These are phyloP conservation scores for Lithobates sylvaticus DNA, from an alignment of 2,797 vertebrate species.

Conservation along the genomic window DNA sequence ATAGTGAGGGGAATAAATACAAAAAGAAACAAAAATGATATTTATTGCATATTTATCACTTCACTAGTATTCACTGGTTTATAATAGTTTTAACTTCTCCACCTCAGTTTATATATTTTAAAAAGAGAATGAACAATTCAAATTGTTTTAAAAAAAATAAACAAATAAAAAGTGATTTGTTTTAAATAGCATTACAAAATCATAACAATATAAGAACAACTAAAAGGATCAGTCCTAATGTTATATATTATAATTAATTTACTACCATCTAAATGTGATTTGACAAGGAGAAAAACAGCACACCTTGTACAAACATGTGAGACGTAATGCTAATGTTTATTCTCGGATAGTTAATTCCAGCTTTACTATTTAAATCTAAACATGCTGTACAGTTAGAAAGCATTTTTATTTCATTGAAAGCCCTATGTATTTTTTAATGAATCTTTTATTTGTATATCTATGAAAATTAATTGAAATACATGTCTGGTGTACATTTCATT, in stretches of 20 bases:
- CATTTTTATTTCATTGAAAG: slow-evolving; percentile 2
- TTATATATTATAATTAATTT: not conserved
- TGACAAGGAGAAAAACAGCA: not conserved
- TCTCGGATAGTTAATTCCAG: not conserved
- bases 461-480: slow-evolving; percentile 26
- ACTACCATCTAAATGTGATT: not conserved
- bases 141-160: too few species aligned
- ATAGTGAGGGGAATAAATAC: too few species aligned
- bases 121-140: too few species aligned
- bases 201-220: not conserved
- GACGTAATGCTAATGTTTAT: not conserved
- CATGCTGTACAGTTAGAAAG: not conserved
- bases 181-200: not conserved
- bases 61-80: too few species aligned
- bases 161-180: not conserved
- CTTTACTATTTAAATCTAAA: slow-evolving; percentile 4
- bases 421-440: not conserved
- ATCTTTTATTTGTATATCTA: slow-evolving; percentile 5
- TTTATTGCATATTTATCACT: too few species aligned
- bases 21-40: too few species aligned
- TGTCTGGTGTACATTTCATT: slow-evolving; percentile 22
- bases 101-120: too few species aligned
- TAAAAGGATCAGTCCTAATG: not conserved
- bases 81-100: too few species aligned
- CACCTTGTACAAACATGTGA: not conserved